Evolutionary conservation across 2,888 invertebrate genomes (phyloP).

Genomic region (Lampropteryx suffumata): DNA sequence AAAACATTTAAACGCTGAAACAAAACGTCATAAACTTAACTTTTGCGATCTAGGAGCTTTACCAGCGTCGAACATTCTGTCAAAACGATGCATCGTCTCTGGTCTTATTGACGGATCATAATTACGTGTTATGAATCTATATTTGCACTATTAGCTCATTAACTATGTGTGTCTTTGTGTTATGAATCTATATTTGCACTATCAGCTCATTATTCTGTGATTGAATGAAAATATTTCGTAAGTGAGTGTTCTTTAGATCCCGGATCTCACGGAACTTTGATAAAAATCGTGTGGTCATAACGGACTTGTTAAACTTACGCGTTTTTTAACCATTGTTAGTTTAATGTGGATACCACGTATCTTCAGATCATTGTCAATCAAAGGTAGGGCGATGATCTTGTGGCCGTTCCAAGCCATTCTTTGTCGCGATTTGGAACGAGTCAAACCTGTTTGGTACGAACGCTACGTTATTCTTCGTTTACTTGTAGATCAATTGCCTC

Average conservation of each 20-base stretch:
- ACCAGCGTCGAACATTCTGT: too few species aligned
- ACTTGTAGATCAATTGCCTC: conserved; percentile 7
- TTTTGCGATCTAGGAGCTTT: too few species aligned
- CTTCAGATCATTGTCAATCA: conserved; percentile 53
- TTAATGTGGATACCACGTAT: conserved; percentile 37
- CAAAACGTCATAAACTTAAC: too few species aligned
- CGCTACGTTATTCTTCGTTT: conserved; percentile 12
- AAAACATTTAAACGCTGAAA: too few species aligned
- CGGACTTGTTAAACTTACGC: conserved; percentile 45
- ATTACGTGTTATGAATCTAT: neutral
- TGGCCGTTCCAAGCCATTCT: conserved; percentile 38
- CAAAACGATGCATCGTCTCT: too few species aligned
- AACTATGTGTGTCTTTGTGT: neutral
- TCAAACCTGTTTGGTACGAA: conserved; percentile 44
- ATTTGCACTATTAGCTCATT: neutral
- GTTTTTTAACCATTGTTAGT: conserved; percentile 28
- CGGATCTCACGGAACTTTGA: conserved; percentile 60
- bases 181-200: neutral
- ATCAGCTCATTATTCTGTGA: neutral
- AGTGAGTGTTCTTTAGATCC: conserved; percentile 41
- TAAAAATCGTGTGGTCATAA: conserved; percentile 61
- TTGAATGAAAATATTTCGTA: neutral
- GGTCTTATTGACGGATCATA: too few species aligned
- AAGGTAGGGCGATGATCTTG: conserved; percentile 51
- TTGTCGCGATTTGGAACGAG: conserved; percentile 42